Evolutionary conservation across 1,140 invertebrate species (phyloP), one percentile per base, ranked within the genome.

Genomic region (Orius laevigatus): DNA sequence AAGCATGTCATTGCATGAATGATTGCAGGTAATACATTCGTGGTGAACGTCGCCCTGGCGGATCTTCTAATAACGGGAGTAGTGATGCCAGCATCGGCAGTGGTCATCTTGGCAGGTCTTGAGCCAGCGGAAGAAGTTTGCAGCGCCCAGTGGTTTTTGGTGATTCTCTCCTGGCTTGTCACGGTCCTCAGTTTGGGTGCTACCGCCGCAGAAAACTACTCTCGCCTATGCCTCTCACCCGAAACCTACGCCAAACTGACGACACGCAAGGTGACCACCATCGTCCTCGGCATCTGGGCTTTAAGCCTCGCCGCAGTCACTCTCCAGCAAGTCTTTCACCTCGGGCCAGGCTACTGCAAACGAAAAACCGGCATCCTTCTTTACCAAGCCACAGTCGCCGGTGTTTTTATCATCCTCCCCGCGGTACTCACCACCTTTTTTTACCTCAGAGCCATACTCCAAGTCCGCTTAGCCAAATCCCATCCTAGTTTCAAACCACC

Each of bases 21-120:
- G 25, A 25, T 25, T 25, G 8, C 65, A 84, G 82, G 82, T n/a
- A 84, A 85, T 56, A 72, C 78, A 10, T 84, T 79, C 59, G 62
- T 85, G 41, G 81, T 81, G n/a, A 84, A 81, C 61, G 69, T 82
- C 3, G 81, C 81, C 1, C 54, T 86, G 39, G 74, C 81, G 0
- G 83, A 86, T 55, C 59, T 86, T 36, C 58, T 85, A 12, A 71
- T 87, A 11, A 82, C 81, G 0, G 73, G 76, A 1, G 58, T 78
- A 1, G 76, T 85, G 14, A 72, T 86, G 55, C 81, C 82, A 0
- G 70, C 76, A 1, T 77, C 76, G 0, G 74, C 74, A 1, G 75
- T 85, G 1, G 72, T 79, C 0, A 71, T 81, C 20, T 63, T 84
- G 11, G 78, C 78, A 2, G 79, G 76, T 1, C 61, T 73, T 25